Percentiles rank a stretch among this genome's conserved stretches.
These are phyloP conservation scores for Amphiprion clarkii DNA, from an alignment of 2,797 vertebrate genomes.

Conservation along the genomic window DNA sequence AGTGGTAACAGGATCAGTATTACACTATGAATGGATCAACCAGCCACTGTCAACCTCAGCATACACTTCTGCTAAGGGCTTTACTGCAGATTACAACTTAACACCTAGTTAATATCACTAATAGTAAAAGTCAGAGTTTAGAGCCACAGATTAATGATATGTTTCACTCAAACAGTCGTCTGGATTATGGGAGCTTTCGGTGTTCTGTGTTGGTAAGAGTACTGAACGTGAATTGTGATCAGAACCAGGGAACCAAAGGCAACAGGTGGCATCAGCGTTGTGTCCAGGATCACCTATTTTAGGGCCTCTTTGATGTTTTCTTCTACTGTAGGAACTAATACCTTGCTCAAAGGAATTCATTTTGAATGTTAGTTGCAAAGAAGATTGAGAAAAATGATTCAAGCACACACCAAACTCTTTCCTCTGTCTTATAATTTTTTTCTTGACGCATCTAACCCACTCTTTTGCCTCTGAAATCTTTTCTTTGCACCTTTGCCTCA, in stretches of 20 bases:
- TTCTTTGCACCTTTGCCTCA: neutral
- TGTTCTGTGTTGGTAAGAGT: constrained; percentile 4
- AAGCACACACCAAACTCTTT: neutral
- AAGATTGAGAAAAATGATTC: neutral
- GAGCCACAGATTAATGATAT: constrained; percentile 78
- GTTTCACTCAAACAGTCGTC: constrained; percentile 63
- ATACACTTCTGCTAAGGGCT: constrained; percentile 76
- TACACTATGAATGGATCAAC: constrained; percentile 81
- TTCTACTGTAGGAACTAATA: neutral
- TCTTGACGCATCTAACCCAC: neutral
- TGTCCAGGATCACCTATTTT: neutral
- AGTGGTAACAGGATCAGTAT: constrained; percentile 81
- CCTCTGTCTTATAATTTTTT: neutral
- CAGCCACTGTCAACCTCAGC: constrained; percentile 76
- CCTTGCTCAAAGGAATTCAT: neutral
- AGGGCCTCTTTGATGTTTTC: neutral
- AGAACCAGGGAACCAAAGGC: neutral
- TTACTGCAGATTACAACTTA: constrained; percentile 82
- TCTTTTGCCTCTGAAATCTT: neutral
- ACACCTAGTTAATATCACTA: constrained; percentile 83
- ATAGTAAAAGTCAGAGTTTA: constrained; percentile 80
- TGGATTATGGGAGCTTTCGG: constrained; percentile 67
- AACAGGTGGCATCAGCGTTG: neutral
- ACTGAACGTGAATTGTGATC: constrained; percentile 20
- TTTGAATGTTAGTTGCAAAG: neutral